These are phyloP conservation scores for Ptychobarbus kaznakovi DNA, from an alignment of 2,797 vertebrate genomes.

Conservation along the genomic window DNA sequence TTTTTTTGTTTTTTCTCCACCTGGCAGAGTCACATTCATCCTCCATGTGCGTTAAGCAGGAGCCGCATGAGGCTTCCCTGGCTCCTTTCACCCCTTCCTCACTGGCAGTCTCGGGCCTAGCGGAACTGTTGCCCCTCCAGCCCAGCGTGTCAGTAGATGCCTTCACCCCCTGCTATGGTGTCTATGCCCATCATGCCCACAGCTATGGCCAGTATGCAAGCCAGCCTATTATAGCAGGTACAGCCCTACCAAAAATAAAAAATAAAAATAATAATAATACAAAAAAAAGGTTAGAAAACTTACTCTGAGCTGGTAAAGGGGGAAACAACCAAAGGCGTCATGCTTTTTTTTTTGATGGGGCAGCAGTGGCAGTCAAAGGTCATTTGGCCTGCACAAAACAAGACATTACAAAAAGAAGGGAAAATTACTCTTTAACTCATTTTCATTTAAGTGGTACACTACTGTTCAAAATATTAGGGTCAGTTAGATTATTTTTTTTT, in stretches of 20 bases:
- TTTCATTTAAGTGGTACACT: not conserved
- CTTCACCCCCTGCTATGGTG: constrained; percentile 86
- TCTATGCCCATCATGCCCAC: constrained; percentile 83
- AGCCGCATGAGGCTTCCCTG: constrained; percentile 92
- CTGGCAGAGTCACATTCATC: constrained; percentile 83
- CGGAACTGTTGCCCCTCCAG: constrained; percentile 90
- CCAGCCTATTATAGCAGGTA: constrained; percentile 91
- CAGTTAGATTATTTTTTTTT: not conserved
- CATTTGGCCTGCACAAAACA: not conserved
- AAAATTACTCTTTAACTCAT: not conserved
- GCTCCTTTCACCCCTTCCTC: constrained; percentile 91
- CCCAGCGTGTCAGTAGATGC: constrained; percentile 88
- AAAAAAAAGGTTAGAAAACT: constrained; percentile 34
- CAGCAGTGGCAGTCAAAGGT: not conserved
- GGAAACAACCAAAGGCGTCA: constrained; percentile 50
- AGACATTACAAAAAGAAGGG: not conserved
- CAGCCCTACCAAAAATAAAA: constrained; percentile 61
- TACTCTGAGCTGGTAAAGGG: constrained; percentile 56
- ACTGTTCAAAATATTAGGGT: not conserved
- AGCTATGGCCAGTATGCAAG: constrained; percentile 88
- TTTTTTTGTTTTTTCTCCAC: constrained; percentile 69
- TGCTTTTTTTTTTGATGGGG: not conserved
- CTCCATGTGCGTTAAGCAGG: constrained; percentile 90
- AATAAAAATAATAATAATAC: constrained; percentile 2
- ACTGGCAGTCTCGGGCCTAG: constrained; percentile 81